These are phyloP conservation scores for Micromesistius poutassou DNA, from an alignment of 2,797 vertebrate genomes.

Conservation along the genomic window DNA sequence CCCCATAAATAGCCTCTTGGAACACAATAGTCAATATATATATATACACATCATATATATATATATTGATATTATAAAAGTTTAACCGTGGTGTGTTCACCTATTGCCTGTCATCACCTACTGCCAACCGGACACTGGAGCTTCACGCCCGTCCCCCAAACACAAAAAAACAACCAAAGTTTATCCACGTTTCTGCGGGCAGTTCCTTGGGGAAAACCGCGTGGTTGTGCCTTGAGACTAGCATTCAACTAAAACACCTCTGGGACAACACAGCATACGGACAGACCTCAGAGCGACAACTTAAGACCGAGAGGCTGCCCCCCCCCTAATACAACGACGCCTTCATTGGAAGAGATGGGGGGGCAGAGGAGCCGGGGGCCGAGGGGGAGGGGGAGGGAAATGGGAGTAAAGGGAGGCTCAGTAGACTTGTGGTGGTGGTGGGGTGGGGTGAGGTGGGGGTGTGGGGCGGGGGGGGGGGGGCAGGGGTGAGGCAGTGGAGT, in stretches of 20 bases:
- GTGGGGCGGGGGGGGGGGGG: conserved; percentile 16
- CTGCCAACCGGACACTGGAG: conserved; percentile 30
- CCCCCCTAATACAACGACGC: conserved; percentile 48
- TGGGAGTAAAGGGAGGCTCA: conserved; percentile 18
- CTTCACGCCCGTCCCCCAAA: conserved; percentile 29
- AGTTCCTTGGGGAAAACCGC: conserved; percentile 33
- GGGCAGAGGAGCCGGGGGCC: background rate
- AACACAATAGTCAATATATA: conserved; percentile 69
- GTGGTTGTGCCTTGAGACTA: conserved; percentile 26
- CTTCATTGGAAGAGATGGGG: conserved; percentile 33
- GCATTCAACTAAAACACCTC: conserved; percentile 53
- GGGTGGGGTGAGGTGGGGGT: conserved; percentile 17
- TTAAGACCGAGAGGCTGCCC: conserved; percentile 50
- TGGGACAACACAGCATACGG: conserved; percentile 56
- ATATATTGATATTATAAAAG: conserved; percentile 23
- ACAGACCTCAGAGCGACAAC: conserved; percentile 51
- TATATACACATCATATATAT: conserved; percentile 6
- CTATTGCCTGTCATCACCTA: conserved; percentile 45
- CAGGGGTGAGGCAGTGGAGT: conserved; percentile 57
- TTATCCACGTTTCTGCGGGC: conserved; percentile 37
- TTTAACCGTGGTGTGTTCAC: conserved; percentile 55
- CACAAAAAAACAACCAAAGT: conserved; percentile 39
- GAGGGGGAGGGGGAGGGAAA: conserved; percentile 9
- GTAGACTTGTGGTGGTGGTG: background rate
- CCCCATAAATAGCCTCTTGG: conserved; percentile 56